Evolutionary conservation across 2,113 vertebrate genomes (phyloP).

Genomic region (Dasyurus viverrinus): DNA sequence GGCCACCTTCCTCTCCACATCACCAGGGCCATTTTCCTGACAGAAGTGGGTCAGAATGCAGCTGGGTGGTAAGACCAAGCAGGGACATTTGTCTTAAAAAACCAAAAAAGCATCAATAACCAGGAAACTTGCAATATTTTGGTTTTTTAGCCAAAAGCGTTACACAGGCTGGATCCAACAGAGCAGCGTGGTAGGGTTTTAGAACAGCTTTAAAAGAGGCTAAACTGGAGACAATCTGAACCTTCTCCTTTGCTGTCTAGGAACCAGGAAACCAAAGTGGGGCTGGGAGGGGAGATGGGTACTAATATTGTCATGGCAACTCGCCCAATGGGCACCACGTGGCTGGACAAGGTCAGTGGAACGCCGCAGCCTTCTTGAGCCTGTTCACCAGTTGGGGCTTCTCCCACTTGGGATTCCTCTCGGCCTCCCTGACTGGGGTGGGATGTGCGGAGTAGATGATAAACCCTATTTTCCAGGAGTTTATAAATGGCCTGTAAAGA

Average conservation of each 20-base stretch:
- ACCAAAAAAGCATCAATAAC: not conserved
- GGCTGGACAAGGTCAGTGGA: not conserved
- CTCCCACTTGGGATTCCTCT: not conserved
- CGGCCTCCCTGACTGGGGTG: not conserved
- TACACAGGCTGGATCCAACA: not conserved
- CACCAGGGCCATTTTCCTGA: not conserved
- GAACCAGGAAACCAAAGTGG: not conserved
- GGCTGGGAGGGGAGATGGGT: not conserved
- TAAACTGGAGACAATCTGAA: not conserved
- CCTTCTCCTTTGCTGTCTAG: slow-evolving; percentile 37
- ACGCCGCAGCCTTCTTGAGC: rapidly evolving
- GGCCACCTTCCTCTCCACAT: no score
- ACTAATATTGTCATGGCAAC: not conserved
- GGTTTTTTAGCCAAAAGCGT: not conserved
- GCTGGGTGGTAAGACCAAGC: not conserved
- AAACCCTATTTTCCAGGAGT: slow-evolving; percentile 71
- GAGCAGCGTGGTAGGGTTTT: not conserved
- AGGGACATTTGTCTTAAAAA: slow-evolving; percentile 15
- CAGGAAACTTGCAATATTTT: not conserved
- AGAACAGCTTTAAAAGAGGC: not conserved
- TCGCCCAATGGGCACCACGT: not conserved
- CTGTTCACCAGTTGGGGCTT: not conserved
- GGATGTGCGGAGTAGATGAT: not conserved
- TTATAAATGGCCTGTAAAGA: slow-evolving; percentile 73
- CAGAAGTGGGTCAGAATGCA: slow-evolving; percentile 7